Evolutionary conservation across 2,888 invertebrate species (phyloP).

Genomic region (Phalangium opilio): DNA sequence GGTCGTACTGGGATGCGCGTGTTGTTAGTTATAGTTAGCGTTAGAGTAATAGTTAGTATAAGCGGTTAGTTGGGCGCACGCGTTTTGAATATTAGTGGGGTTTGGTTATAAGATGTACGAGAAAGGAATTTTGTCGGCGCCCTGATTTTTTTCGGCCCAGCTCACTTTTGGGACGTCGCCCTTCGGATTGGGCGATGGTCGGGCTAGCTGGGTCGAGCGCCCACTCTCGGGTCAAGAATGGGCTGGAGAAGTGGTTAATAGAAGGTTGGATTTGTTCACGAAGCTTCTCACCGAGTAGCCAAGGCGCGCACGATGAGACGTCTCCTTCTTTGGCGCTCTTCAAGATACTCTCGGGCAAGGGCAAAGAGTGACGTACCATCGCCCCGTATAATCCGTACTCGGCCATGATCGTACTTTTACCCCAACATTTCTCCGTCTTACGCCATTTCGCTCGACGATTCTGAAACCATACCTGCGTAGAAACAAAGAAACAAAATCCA

Average conservation of each 20-base stretch:
- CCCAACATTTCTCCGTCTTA: slow-evolving; percentile 99
- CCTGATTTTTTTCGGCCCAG: too few relatives aligned
- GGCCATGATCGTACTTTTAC: slow-evolving; percentile 95
- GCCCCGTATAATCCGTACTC: slow-evolving; percentile 99
- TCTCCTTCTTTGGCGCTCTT: slow-evolving; percentile 88
- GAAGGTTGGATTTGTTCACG: slow-evolving; percentile 10
- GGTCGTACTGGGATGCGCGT: too few relatives aligned
- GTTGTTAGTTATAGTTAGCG: too few relatives aligned
- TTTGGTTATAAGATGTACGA: too few relatives aligned
- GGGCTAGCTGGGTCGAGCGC: too few relatives aligned
- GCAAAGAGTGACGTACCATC: slow-evolving; percentile 97
- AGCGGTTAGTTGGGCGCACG: too few relatives aligned
- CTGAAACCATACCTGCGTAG: slow-evolving; percentile 16
- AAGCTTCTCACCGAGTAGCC: slow-evolving; percentile 75
- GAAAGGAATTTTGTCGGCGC: too few relatives aligned
- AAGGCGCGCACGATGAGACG: slow-evolving; percentile 60
- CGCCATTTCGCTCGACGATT: slow-evolving; percentile 53
- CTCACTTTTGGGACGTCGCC: too few relatives aligned
- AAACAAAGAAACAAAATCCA: neutral
- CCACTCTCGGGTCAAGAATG: neutral
- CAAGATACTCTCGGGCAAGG: slow-evolving; percentile 93
- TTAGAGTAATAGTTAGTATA: too few relatives aligned
- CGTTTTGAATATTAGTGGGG: too few relatives aligned
- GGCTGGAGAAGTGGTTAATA: too few relatives aligned
- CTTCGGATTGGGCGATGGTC: too few relatives aligned